A percentile compares a stretch with the other conserved stretches of the same genome.
phyloP scores from a whole-genome alignment of 2,888 invertebrate species.

The Eristalis pertinax region DNA sequence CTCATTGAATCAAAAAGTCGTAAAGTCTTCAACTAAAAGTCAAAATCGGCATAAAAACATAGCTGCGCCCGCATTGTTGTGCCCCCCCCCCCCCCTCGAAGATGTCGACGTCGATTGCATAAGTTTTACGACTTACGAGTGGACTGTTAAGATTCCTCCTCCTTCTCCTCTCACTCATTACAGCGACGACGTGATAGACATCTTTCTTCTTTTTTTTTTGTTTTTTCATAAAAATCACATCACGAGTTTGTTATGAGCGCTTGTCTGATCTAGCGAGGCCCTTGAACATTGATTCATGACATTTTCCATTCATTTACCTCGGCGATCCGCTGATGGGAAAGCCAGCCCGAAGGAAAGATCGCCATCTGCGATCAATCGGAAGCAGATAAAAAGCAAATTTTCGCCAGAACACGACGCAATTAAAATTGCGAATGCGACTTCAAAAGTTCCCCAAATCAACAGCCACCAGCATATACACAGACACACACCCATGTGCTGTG shows the following conservation, averaged over 20 bases:
- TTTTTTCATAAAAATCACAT: neutral
- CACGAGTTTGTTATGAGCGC: neutral
- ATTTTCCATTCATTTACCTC: neutral
- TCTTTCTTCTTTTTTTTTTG: neutral
- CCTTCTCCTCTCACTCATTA: neutral
- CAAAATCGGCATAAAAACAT: neutral
- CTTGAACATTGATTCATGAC: neutral
- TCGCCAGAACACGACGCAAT: neutral
- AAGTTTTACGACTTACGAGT: conserved; percentile 21
- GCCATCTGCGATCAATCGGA: neutral
- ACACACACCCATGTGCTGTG: neutral
- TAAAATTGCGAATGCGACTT: neutral
- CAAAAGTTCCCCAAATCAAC: neutral
- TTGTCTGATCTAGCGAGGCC: neutral
- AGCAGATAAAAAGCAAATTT: neutral
- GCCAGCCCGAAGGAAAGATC: neutral
- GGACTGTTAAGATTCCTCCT: neutral
- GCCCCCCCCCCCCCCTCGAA: neutral
- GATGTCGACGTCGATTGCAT: conserved; percentile 5
- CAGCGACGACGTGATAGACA: neutral
- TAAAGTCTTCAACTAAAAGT: conserved; percentile 28
- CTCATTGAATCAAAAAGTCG: conserved; percentile 30
- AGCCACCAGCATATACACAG: neutral
- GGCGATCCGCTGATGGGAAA: neutral
- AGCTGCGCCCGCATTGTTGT: conserved; percentile 33